Conservation (phyloP, 2,888 invertebrate species). For the Hemaris fuciformis region DNA sequence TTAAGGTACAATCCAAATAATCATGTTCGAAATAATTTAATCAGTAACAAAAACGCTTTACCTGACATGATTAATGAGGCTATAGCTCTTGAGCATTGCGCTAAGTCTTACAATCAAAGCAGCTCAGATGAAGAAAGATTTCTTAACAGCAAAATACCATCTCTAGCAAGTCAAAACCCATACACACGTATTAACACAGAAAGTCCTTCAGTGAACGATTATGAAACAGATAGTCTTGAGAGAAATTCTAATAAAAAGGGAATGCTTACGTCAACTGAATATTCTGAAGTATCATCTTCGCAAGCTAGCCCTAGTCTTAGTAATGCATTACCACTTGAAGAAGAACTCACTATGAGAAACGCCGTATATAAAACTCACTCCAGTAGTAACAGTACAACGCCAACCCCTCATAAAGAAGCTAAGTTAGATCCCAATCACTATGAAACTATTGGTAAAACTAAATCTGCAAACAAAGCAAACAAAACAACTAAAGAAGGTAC, state of each 20-base stretch:
- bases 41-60: conserved; percentile 61
- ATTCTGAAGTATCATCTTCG: conserved; percentile 83
- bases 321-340: conserved; percentile 88
- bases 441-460: conserved; percentile 61
- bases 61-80: conserved; percentile 87
- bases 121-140: conserved; percentile 73
- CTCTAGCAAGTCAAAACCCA: conserved; percentile 27
- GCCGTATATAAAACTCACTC: conserved; percentile 85
- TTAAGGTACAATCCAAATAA: conserved; percentile 45
- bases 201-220: conserved; percentile 81
- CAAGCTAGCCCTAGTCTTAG: conserved; percentile 89
- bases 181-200: conserved; percentile 58
- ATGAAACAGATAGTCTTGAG: conserved; percentile 88
- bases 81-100: conserved; percentile 78
- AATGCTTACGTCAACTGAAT: conserved; percentile 82
- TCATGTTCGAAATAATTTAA: conserved; percentile 39
- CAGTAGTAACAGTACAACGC: conserved; percentile 78
- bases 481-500: conserved; percentile 64
- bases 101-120: conserved; percentile 63
- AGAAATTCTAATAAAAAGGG: conserved; percentile 79
- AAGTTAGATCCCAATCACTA: conserved; percentile 63
- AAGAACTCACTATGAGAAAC: conserved; percentile 90
- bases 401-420: conserved; percentile 65
- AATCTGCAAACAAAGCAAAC: conserved; percentile 27
- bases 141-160: conserved; percentile 41